Evolutionary conservation across 2,797 vertebrate genomes (phyloP).

Genomic region (Clangula hyemalis): DNA sequence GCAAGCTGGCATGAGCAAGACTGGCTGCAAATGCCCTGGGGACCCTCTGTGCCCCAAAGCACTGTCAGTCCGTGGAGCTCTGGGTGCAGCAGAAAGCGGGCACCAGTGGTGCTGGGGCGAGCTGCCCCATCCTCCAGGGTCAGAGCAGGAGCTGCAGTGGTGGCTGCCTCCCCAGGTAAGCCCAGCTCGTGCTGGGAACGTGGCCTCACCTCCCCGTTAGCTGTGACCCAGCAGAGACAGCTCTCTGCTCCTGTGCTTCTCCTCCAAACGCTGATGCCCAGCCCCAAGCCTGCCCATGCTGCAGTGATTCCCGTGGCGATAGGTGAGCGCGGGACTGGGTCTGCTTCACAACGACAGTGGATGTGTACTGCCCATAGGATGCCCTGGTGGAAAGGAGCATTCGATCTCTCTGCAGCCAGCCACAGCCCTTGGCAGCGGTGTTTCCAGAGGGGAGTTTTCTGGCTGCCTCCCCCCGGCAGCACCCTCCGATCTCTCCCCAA

Average conservation of each 20-base stretch:
- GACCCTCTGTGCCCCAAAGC: background rate
- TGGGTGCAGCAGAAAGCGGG: fast-evolving
- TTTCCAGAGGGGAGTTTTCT: background rate
- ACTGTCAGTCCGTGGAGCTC: background rate
- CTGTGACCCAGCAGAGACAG: background rate
- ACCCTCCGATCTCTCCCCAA: fast-evolving
- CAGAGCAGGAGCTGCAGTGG: background rate
- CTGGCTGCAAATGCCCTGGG: background rate
- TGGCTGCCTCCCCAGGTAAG: background rate
- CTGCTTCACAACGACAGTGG: fast-evolving
- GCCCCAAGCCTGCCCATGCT: fast-evolving
- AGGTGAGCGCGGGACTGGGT: fast-evolving
- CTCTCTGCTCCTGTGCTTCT: background rate
- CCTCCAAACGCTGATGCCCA: background rate
- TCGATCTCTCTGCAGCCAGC: background rate
- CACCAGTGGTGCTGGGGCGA: background rate
- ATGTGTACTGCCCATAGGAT: background rate
- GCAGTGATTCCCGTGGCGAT: background rate
- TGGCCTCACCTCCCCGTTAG: fast-evolving
- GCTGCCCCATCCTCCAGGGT: background rate
- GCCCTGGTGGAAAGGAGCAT: background rate
- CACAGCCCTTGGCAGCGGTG: background rate
- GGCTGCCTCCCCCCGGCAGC: background rate
- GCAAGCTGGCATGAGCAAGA: background rate
- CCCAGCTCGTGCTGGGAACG: background rate